Percentiles rank a stretch among this genome's conserved stretches.
These are phyloP conservation scores for Adineta ricciae DNA, from an alignment of 2,888 invertebrate genomes.

Conservation along the genomic window DNA sequence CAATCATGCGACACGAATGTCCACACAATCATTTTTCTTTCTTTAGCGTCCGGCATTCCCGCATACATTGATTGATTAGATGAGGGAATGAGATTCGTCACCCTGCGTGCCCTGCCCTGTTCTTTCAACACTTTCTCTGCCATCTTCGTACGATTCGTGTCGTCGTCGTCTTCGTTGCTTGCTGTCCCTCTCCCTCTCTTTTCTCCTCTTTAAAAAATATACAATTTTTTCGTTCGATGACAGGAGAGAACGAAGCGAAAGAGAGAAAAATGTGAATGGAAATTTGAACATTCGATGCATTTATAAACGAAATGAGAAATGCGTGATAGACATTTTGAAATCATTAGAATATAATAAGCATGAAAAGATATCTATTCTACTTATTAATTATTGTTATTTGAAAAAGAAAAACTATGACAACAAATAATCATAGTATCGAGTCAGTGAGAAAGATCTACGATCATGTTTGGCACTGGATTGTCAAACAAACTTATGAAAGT, in stretches of 20 bases:
- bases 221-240: neutral
- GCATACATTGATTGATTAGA: neutral
- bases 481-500: conserved; percentile 18
- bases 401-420: neutral
- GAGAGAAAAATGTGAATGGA: neutral
- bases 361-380: neutral
- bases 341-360: neutral
- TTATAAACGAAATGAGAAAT: neutral
- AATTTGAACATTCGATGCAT: neutral
- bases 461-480: conserved; percentile 22
- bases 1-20: neutral
- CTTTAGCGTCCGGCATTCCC: neutral
- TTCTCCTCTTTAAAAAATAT: neutral
- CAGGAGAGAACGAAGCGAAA: neutral
- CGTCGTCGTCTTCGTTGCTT: neutral
- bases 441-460: neutral
- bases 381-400: neutral
- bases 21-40: neutral
- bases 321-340: neutral
- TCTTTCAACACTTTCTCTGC: neutral
- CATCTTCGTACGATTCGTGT: neutral
- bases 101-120: neutral
- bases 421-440: neutral
- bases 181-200: neutral
- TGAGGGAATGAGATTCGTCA: neutral